Base-by-base conservation (phyloP, 2,888 invertebrate genomes). In the Heterodera filipjevi region DNA sequence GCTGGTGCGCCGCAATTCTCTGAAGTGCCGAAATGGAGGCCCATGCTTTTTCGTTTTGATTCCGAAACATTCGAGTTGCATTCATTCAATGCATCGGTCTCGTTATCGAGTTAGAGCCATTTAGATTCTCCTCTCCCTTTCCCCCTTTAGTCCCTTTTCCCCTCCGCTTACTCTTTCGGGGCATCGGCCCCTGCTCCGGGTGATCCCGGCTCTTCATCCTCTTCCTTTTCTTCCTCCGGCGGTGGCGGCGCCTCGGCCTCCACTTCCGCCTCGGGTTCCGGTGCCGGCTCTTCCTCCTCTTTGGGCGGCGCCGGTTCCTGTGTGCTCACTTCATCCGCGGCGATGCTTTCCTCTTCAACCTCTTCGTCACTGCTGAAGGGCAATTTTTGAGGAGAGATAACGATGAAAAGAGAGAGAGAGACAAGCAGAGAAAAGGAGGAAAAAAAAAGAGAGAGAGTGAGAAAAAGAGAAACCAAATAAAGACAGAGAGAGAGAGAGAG, bases 301-400 rank as follows among this genome's bases (percentile, higher is more conserved):
- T 83, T 82, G 59, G 84, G 83, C 46, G 84, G 83, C 16, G 74
- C 80, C 70, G 66, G 71, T 33, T 76, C 82, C 68, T 82, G 76
- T 30, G 59, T 71, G 30, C 79, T 71, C 64, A 78, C 77, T 35
- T 76, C 82, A 64, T 82, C 77, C 32, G 83, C 85, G 66, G 85
- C 85, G 68, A 82, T 83, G 78, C 86, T 84, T 66, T 76, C 81
- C 71, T 81, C 81, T 73, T 81, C 81, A 77, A 68, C 82, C 71
- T 84, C 83, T 77, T 85, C 86, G 71, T 86, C 86, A 59, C 64
- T 71, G 75, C 81, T 81, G 53, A 75, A 80, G 71, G 14, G 35
- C 3, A 27, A n/a, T 35, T 39, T 8, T 3, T 39, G 44, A n/a
- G n/a, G 30, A 39, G 19, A 33, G 19, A 14, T 2, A 74, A 59